Evolutionary conservation across 2,888 invertebrate species (phyloP).

Genomic region (Cyrtodaria siliqua): DNA sequence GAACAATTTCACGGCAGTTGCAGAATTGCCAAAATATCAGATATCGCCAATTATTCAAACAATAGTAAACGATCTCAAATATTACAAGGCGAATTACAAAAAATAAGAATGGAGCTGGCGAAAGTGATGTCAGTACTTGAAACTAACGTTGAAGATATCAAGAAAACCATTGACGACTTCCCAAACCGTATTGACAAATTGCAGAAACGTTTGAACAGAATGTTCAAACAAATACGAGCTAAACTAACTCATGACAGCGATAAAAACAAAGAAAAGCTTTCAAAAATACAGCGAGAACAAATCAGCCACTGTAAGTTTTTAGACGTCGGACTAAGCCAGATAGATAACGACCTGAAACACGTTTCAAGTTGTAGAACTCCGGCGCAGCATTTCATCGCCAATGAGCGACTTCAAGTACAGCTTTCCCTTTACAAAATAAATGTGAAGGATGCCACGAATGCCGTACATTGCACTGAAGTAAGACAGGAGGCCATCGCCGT

Average conservation of each 20-base stretch:
- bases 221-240: too few relatives aligned
- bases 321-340: background rate
- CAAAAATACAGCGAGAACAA: background rate
- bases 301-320: background rate
- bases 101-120: too few relatives aligned
- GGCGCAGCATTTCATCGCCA: conserved; percentile 10
- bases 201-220: background rate
- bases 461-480: background rate
- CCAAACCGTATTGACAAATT: background rate
- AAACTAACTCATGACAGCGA: background rate
- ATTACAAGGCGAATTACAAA: too few relatives aligned
- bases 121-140: background rate
- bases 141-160: background rate
- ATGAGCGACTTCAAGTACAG: background rate
- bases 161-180: background rate
- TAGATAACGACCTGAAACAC: background rate
- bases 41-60: too few relatives aligned
- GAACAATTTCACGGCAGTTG: background rate
- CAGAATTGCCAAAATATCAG: background rate
- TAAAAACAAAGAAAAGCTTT: background rate
- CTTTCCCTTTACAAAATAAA: background rate
- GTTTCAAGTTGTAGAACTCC: conserved; percentile 2
- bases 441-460: background rate
- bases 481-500: conserved; percentile 7
- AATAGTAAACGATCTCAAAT: too few relatives aligned